phyloP scores from a whole-genome alignment of 2,797 vertebrate genomes.

The Thunnus albacares region DNA sequence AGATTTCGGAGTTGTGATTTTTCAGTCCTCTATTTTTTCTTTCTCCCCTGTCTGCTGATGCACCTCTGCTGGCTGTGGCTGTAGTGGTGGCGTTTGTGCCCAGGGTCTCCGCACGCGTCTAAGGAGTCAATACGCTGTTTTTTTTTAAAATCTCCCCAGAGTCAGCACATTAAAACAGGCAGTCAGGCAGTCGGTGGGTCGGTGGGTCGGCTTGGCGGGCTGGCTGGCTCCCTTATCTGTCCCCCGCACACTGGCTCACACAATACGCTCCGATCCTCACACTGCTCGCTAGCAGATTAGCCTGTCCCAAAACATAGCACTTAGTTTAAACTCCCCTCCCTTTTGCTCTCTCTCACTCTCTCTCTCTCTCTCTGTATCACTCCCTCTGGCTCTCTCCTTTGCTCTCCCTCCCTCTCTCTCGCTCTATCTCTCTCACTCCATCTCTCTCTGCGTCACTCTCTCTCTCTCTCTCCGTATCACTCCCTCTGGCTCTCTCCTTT shows the following conservation, averaged over 20 bases:
- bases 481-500: slow-evolving; percentile 60
- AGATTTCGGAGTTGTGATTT: slow-evolving; percentile 75
- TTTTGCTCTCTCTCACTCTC: slow-evolving; percentile 79
- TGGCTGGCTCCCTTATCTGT: slow-evolving; percentile 96
- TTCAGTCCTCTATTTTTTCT: slow-evolving; percentile 69
- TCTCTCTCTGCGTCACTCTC: slow-evolving; percentile 63
- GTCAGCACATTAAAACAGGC: slow-evolving; percentile 98
- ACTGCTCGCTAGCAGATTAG: slow-evolving; percentile 99
- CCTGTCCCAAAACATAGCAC: slow-evolving; percentile 99
- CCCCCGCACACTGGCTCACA: slow-evolving; percentile 91
- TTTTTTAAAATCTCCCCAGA: slow-evolving; percentile 93
- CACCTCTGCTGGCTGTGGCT: slow-evolving; percentile 94
- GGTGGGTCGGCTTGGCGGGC: slow-evolving; percentile 85
- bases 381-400: slow-evolving; percentile 61
- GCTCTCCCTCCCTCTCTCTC: slow-evolving; percentile 63
- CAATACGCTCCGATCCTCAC: slow-evolving; percentile 97
- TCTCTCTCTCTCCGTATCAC: slow-evolving; percentile 61
- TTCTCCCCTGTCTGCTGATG: slow-evolving; percentile 83
- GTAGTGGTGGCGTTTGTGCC: slow-evolving; percentile 92
- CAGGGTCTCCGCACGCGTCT: slow-evolving; percentile 92
- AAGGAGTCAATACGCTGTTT: slow-evolving; percentile 93
- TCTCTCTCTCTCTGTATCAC: slow-evolving; percentile 61
- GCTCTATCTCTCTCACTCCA: slow-evolving; percentile 68
- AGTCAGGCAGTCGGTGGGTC: slow-evolving; percentile 91
- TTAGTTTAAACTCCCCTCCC: slow-evolving; percentile 97